phyloP scores from a whole-genome alignment of 2,113 vertebrate species.

The Misgurnus anguillicaudatus region DNA sequence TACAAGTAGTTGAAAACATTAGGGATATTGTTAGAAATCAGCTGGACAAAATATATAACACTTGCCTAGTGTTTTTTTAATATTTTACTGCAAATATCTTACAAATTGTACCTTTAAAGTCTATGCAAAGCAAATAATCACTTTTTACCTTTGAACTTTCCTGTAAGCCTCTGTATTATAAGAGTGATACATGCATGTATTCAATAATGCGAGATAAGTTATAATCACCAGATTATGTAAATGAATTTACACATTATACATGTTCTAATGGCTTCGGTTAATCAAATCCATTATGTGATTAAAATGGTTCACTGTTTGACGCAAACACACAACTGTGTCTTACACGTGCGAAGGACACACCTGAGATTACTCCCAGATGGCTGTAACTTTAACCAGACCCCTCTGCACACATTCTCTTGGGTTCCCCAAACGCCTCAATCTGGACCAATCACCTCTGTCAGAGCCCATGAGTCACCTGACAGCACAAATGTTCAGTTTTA shows the following conservation, averaged over 20 bases:
- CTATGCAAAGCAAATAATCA: too few relatives aligned
- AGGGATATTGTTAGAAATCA: too few relatives aligned
- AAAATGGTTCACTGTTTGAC: constrained; percentile 29
- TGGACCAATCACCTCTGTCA: constrained; percentile 44
- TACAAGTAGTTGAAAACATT: too few relatives aligned
- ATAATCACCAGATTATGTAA: constrained; percentile 38
- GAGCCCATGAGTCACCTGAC: neutral
- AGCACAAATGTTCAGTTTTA: constrained; percentile 6
- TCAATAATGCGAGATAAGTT: neutral
- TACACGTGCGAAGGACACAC: constrained; percentile 20
- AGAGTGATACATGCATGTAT: neutral
- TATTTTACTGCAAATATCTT: too few relatives aligned
- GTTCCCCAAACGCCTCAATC: constrained; percentile 14
- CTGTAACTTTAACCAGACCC: constrained; percentile 49
- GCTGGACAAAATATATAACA: too few relatives aligned
- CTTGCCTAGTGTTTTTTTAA: too few relatives aligned
- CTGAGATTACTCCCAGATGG: constrained; percentile 56
- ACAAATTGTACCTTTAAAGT: neutral
- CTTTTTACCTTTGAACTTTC: neutral
- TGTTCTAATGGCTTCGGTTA: constrained; percentile 32
- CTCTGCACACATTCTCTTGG: constrained; percentile 5
- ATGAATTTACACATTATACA: constrained; percentile 25
- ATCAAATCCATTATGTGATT: constrained; percentile 13
- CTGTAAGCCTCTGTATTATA: neutral
- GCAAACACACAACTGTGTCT: neutral